Percentiles rank a stretch among this genome's conserved stretches.
Conservation (phyloP, 2,113 vertebrate species). For the Peucedramus taeniatus region DNA sequence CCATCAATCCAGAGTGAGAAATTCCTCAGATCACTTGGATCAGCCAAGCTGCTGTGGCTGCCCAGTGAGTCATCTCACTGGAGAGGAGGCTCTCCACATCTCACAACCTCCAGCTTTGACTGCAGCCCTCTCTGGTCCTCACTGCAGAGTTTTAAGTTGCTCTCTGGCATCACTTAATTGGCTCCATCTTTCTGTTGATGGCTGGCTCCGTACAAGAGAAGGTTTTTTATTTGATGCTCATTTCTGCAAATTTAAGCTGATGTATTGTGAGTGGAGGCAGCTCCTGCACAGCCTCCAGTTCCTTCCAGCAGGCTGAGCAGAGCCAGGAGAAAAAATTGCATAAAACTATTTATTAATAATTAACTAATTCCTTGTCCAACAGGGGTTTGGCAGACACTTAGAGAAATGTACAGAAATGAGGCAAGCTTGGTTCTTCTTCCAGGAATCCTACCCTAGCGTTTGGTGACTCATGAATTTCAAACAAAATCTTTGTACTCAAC, state of each 20-base stretch:
- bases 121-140: background rate
- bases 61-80: rapidly evolving
- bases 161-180: background rate
- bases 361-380: background rate
- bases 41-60: background rate
- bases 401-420: background rate
- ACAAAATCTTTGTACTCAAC: background rate
- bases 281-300: background rate
- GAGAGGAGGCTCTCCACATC: background rate
- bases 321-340: background rate
- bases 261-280: background rate
- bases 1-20: background rate
- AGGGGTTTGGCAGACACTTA: background rate
- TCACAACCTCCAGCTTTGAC: background rate
- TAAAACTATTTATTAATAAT: background rate
- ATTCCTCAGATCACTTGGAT: background rate
- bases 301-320: background rate
- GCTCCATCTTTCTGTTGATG: background rate
- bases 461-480: background rate
- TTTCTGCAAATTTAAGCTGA: background rate
- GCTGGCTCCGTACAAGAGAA: background rate
- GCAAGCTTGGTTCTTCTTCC: background rate
- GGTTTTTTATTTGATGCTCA: rapidly evolving
- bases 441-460: background rate
- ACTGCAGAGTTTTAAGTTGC: background rate